Percentiles rank a stretch among this genome's conserved stretches.
Evolutionary conservation across 2,113 vertebrate genomes (phyloP).

Genomic region (Azemiops feae): DNA sequence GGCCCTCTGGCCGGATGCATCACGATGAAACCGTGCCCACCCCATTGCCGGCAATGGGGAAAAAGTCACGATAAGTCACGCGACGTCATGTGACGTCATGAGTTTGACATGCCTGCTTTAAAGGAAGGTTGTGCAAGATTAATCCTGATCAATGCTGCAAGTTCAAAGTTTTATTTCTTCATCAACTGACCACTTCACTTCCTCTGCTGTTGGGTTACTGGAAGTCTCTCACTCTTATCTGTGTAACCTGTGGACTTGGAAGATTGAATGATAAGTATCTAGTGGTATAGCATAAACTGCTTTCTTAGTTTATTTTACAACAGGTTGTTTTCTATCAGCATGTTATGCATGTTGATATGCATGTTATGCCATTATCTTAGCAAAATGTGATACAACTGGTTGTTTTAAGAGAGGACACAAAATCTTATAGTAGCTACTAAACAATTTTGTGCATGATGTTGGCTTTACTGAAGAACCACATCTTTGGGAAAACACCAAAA

Average conservation of each 20-base stretch:
- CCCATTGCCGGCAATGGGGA: too few species aligned
- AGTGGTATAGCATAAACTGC: neutral
- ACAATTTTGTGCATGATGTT: neutral
- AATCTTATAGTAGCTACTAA: neutral
- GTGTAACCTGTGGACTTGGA: rapidly evolving
- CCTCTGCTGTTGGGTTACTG: conserved; percentile 7
- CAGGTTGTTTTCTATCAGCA: rapidly evolving
- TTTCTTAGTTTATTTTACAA: neutral
- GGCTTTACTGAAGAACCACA: neutral
- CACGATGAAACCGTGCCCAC: too few species aligned
- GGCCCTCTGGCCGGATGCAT: too few species aligned
- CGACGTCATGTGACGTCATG: too few species aligned
- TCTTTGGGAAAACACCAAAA: neutral
- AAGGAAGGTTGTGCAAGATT: conserved; percentile 32
- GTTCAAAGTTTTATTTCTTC: neutral
- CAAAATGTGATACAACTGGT: neutral
- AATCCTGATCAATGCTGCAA: conserved; percentile 46
- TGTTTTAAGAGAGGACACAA: neutral
- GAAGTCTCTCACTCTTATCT: too few species aligned
- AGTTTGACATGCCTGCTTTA: too few species aligned
- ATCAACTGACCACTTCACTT: neutral
- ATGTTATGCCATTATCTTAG: rapidly evolving
- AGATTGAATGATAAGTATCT: too few species aligned
- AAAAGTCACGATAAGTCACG: too few species aligned
- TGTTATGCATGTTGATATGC: rapidly evolving